Base-by-base conservation (phyloP, 2,888 invertebrate species). In the Harpalus rufipes region DNA sequence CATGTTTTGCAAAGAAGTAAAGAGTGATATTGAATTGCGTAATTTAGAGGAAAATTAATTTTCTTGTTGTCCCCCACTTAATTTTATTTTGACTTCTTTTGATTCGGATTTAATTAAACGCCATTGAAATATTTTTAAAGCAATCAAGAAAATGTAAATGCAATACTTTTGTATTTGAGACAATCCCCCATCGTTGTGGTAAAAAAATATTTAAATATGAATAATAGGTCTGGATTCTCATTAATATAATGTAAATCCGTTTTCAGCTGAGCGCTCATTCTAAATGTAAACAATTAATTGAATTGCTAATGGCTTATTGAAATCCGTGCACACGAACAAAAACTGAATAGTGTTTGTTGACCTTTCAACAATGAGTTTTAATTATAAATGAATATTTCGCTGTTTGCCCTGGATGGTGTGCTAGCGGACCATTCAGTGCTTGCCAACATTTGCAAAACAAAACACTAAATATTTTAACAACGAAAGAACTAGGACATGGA, bases 271-370 rank as follows among this genome's bases (percentile, higher is more conserved):
- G n/a, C 78, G 21, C 25, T 25, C 59, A 61, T 41, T 61, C 39
- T 61, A 80, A 59, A 80, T 59, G 80, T 80, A 80, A 80, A 80
- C 61, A 80, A 59, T 80, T 80, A 80, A 80, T 80, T 80, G 80
- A 80, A 80, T 80, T 80, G 80, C 80, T 61, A 80, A 80, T 80
- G 61, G 80, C 61, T 78, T 78, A 78, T 78, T 78, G 56, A 21
- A 78, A 32, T 58, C 56, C 58, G 25, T 32, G 78, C 58, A 78
- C 56, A 78, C 58, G 58, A 78, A 78, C 78, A 78, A 78, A 78
- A 78, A 58, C 56, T 58, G 32, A 25, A 58, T 78, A 78, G 32
- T 78, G 78, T 76, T 76, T 76, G 76, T 58, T 78, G 78, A 78
- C 78, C 78, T 56, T 58, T 8, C 25, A 58, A 78, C 78, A 78